Conservation (phyloP, 2,888 invertebrate species). For the Mylabris sibirica region DNA sequence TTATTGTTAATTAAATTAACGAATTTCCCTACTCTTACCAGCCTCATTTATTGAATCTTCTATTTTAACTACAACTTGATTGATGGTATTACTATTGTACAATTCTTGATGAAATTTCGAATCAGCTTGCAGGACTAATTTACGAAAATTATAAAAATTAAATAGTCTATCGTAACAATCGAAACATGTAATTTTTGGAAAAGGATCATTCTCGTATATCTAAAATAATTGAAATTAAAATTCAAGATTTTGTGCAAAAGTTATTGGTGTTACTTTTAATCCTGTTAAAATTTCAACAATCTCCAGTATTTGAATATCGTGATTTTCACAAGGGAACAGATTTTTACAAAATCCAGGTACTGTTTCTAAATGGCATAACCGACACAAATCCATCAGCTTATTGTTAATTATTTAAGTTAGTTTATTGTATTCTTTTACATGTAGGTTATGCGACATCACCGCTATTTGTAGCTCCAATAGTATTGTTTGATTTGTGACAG, state of each 20-base stretch:
- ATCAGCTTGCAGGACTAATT: neutral
- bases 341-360: neutral
- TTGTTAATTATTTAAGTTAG: too few relatives aligned
- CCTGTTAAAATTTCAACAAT: neutral
- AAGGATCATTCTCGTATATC: neutral
- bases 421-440: neutral
- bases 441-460: neutral
- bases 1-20: neutral
- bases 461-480: neutral
- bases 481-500: neutral
- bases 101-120: neutral
- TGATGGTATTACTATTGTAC: neutral
- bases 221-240: neutral
- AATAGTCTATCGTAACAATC: neutral
- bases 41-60: neutral
- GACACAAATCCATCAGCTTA: neutral
- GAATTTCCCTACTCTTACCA: neutral
- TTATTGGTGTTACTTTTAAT: neutral
- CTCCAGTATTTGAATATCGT: neutral
- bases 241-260: neutral
- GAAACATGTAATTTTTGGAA: neutral
- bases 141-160: neutral
- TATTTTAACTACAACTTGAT: neutral
- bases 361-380: neutral
- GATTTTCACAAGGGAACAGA: neutral